Evolutionary conservation across 2,888 invertebrate genomes (phyloP), one percentile per base, ranked within the genome.

Genomic region (Mimas tiliae): DNA sequence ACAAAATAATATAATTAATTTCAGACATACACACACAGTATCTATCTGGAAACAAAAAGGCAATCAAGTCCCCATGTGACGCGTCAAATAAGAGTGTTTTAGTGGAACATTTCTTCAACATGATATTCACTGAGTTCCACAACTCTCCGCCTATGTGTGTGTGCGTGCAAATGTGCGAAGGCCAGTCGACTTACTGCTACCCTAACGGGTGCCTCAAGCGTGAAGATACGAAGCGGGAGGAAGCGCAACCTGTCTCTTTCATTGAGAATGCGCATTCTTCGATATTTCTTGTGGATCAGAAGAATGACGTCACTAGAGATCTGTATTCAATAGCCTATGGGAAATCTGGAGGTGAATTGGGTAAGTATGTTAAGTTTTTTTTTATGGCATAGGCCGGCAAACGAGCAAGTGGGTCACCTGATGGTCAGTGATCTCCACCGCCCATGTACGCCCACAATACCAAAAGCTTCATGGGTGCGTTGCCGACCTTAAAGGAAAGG

Each of bases 181-280:
- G 83, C 0, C 88, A 88, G 66, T 80, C 90, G 0, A 89, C 89
- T 0, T 92, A 91, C 70, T 92, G 92, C 70, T 91, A 91, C 65
- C 92, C 92, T 0, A 91, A 87, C 53, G 88, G 89, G 0, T 92
- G 92, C 65, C 74, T 90, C 2, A 88, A 78, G 67, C 80, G 70
- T 67, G 70, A 77, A 2, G 77, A 80, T 2, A 72, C 50, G n/a
- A 77, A 74, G 51, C 79, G 72, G 52, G 65, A 70, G 8, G 72
- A 74, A 47, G 67, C 67, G 1, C 67, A 70, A 19, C 62, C 72
- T 1, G 64, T 74, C 19, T 70, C 74, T 0, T 73, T 72, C 12
- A 67, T 75, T 12, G 68, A 77, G 34, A 73, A 68, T 38, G 73
- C 74, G 0, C 76, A 75, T 11, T 72, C 80, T 55, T 68, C 73